A percentile compares a stretch with the other conserved stretches of the same genome.
These are phyloP conservation scores for Philopotamus ludificatus DNA, from an alignment of 1,140 invertebrate genomes.

Conservation along the genomic window DNA sequence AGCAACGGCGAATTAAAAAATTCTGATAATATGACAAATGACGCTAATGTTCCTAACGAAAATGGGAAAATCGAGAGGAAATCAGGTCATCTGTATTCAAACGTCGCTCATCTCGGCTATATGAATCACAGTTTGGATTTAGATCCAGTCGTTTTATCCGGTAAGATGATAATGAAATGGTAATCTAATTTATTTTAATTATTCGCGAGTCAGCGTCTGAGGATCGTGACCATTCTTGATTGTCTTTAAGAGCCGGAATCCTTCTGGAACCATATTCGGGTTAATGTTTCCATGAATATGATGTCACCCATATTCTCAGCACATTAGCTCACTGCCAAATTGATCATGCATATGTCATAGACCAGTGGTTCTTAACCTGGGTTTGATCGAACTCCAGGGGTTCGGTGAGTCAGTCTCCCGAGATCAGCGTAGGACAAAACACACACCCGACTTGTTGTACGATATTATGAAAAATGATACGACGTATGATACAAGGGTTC, in stretches of 20 bases:
- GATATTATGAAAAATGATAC: no score
- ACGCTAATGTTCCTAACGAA: not conserved
- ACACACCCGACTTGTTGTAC: no score
- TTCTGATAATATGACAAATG: not conserved
- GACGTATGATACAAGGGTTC: no score
- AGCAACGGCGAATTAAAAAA: not conserved
- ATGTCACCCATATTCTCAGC: no score
- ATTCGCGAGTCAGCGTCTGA: not conserved
- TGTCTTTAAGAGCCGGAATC: not conserved
- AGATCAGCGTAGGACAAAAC: no score
- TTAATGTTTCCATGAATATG: no score
- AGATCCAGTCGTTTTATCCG: conserved; percentile 44
- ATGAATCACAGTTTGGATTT: conserved; percentile 46
- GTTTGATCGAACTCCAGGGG: no score
- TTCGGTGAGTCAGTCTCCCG: no score
- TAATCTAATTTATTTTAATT: not conserved
- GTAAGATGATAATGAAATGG: conserved; percentile 15
- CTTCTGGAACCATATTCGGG: no score
- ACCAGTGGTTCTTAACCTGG: no score
- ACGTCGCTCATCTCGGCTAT: conserved; percentile 42
- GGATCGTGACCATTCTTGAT: not conserved
- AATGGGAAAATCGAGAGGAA: not conserved
- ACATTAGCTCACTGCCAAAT: no score
- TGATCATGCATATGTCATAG: no score
- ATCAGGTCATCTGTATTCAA: conserved; percentile 28